Evolutionary conservation across 2,797 vertebrate genomes (phyloP).

Genomic region (Diglossa cyanea): DNA sequence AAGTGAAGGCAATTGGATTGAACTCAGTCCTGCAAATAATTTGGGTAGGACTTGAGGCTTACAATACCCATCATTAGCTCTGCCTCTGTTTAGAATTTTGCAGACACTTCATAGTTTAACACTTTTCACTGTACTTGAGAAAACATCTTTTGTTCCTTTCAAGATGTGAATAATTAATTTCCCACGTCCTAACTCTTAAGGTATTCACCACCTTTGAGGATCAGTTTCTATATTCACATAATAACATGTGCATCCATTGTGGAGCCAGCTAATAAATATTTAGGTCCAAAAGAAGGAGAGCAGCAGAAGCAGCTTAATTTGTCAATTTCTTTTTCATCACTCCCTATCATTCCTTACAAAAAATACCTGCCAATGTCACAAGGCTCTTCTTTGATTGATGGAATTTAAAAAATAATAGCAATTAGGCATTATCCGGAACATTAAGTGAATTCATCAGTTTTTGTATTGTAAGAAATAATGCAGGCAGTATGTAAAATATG

Average conservation of each 20-base stretch:
- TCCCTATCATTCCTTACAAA: neutral
- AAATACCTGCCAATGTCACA: neutral
- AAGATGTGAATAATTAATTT: neutral
- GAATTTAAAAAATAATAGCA: neutral
- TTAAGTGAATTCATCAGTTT: neutral
- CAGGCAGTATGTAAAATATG: neutral
- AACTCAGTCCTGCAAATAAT: neutral
- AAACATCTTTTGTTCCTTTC: neutral
- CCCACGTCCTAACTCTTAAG: neutral
- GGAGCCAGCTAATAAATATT: neutral
- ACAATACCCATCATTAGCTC: neutral
- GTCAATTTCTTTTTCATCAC: neutral
- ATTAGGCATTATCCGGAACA: neutral
- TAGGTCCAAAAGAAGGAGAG: neutral
- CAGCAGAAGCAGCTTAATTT: neutral
- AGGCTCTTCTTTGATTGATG: neutral
- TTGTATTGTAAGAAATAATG: neutral
- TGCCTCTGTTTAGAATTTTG: neutral
- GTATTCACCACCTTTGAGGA: neutral
- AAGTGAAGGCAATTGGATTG: neutral
- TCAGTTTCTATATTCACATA: neutral
- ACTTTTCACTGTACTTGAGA: neutral
- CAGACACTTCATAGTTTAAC: neutral
- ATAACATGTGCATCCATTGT: rapidly evolving
- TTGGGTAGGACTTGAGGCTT: neutral